phyloP scores from a whole-genome alignment of 2,797 vertebrate genomes.

The Aeoliscus strigatus region DNA sequence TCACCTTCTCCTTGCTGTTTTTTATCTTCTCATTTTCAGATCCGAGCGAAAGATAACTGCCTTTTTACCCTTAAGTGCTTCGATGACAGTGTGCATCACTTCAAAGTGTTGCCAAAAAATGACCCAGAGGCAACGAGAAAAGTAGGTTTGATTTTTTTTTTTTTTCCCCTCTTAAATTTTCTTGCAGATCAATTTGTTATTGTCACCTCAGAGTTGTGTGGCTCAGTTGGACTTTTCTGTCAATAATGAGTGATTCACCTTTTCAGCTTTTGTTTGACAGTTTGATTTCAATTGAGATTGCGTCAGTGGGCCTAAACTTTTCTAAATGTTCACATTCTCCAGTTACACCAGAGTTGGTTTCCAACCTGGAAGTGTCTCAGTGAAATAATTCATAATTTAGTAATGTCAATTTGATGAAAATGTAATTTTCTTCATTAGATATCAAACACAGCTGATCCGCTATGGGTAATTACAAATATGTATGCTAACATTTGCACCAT shows the following conservation, averaged over 20 bases:
- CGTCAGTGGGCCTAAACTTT: no score
- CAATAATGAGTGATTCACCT: not conserved
- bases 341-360: no score
- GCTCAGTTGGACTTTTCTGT: not conserved
- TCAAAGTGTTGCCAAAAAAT: slow-evolving; percentile 85
- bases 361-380: no score
- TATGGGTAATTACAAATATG: no score
- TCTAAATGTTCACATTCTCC: no score
- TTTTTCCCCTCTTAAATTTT: not conserved
- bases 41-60: slow-evolving; percentile 80
- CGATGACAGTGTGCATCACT: slow-evolving; percentile 90
- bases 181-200: not conserved
- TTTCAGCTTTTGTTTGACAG: not conserved
- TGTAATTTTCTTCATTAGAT: not conserved
- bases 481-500: not conserved
- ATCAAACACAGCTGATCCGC: not conserved
- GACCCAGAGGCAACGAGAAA: slow-evolving; percentile 81
- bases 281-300: no score
- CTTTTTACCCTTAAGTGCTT: slow-evolving; percentile 92
- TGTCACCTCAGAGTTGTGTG: not conserved
- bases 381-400: not conserved
- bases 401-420: no score
- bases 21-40: slow-evolving; percentile 62
- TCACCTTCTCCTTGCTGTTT: no score
- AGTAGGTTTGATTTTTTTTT: slow-evolving; percentile 77